These are phyloP conservation scores for Coendou prehensilis DNA, from an alignment of 2,797 vertebrate species.

Conservation along the genomic window DNA sequence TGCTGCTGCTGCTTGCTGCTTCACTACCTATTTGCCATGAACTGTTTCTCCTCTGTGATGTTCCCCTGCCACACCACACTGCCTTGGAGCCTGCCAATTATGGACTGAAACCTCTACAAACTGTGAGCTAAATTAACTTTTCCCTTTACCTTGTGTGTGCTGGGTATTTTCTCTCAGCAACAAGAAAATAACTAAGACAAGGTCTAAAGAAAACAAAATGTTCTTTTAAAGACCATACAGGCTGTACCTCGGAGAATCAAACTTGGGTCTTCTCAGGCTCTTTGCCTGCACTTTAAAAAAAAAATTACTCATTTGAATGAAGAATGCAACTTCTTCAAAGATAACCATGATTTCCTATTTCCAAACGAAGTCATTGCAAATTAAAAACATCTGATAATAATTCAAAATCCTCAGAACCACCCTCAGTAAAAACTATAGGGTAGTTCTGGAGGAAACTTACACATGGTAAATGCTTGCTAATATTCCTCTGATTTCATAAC, in stretches of 20 bases:
- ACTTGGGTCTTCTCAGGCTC: not conserved
- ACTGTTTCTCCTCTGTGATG: not conserved
- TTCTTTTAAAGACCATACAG: not conserved
- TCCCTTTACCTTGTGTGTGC: not conserved
- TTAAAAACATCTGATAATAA: not conserved
- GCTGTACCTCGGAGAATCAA: not conserved
- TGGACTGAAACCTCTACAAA: not conserved
- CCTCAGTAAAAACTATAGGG: not conserved
- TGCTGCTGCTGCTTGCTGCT: not conserved
- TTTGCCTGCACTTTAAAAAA: not conserved
- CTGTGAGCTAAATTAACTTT: not conserved
- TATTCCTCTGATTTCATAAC: constrained; percentile 13
- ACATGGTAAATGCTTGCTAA: not conserved
- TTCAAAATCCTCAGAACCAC: not conserved
- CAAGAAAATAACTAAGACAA: not conserved
- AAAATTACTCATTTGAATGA: not conserved
- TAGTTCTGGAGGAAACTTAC: not conserved
- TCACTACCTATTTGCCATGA: not conserved
- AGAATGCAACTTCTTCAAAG: not conserved
- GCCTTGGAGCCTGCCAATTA: not conserved
- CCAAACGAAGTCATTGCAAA: not conserved
- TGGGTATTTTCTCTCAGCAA: not conserved
- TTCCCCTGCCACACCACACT: not conserved
- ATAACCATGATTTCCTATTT: not conserved
- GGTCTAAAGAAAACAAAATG: not conserved